Evolutionary conservation across 2,888 invertebrate species (phyloP).

Genomic region (Seira ritae): DNA sequence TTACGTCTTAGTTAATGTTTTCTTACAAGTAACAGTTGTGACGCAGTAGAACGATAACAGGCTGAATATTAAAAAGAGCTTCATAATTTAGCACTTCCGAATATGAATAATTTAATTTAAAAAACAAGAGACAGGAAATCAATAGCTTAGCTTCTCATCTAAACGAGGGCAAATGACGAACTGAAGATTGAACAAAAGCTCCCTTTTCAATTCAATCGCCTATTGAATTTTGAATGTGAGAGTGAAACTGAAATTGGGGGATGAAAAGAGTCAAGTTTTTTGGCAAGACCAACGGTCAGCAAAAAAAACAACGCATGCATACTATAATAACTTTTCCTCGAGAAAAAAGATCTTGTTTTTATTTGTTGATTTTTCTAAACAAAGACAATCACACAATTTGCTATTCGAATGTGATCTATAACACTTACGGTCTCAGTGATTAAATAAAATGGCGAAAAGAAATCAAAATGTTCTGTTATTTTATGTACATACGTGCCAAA

Average conservation of each 20-base stretch:
- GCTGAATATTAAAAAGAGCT: neutral
- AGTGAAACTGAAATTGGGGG: slow-evolving; percentile 41
- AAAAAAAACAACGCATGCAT: neutral
- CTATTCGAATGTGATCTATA: neutral
- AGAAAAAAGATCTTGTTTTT: slow-evolving; percentile 1
- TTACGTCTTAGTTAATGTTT: too few relatives aligned
- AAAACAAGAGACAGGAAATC: neutral
- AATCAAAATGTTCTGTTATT: neutral
- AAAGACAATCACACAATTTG: slow-evolving; percentile 1
- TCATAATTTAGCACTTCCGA: neutral
- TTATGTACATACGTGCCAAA: neutral
- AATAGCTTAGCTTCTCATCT: slow-evolving; percentile 34
- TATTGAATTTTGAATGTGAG: slow-evolving; percentile 14
- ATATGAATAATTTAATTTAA: too few relatives aligned
- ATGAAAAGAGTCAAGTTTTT: slow-evolving; percentile 15
- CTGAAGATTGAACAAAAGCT: slow-evolving; percentile 24
- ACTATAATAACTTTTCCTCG: neutral
- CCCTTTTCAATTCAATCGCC: too few relatives aligned
- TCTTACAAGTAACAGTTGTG: slow-evolving; percentile 34
- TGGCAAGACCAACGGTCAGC: slow-evolving; percentile 1
- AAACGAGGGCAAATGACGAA: slow-evolving; percentile 47
- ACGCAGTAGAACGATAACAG: slow-evolving; percentile 36
- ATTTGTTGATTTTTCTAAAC: neutral
- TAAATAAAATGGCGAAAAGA: slow-evolving; percentile 7
- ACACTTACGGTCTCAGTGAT: slow-evolving; percentile 4